Base-by-base conservation (phyloP, 2,113 vertebrate species). In the Zosterops borbonicus region DNA sequence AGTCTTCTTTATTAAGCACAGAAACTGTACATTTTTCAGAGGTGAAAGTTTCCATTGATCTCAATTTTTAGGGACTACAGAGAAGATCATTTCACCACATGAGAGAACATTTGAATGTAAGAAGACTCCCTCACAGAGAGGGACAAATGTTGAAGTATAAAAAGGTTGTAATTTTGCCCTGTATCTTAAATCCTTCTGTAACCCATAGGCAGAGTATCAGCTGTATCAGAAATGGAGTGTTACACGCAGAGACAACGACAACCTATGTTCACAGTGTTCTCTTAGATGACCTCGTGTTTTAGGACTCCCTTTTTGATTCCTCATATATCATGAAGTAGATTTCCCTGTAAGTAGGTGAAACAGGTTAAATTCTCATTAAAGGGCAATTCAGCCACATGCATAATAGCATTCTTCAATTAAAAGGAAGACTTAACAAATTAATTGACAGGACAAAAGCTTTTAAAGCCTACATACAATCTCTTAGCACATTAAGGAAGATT, bases 281-380 rank as follows among this genome's bases (percentile, higher is more conserved):
- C 16, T 80, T 69, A 92, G 85, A 90, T 52, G 31, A 65, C 44
- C 46, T 18, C 64, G 49, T 89, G 39, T 55, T 96, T 95, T 63
- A 91, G 69, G 29, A 70, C 87, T 65, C 39, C n/a, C 37, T 55
- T 53, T 67, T 69, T 63, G 28, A 52, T 90, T 90, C 33, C 35
- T 65, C 42, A 46, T 73, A 44, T 63, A 78, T 89, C 12, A 39
- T 49, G 44, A 81, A 25, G 12, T 65, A 47, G 22, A 59, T 67
- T 94, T 96, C 35, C 25, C 58, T 74, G 0, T 33, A 87, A 78
- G 29, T 65, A 93, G 68, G 23, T 67, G 59, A 95, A 95, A 96
- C 50, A 92, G 87, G 85, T 96, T 97, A 97, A 97, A 96, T 90
- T 95, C 84, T 96, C 90, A 90, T 98, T 97, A 95, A 96, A 96